Percentiles rank a stretch among this genome's conserved stretches.
phyloP scores from a whole-genome alignment of 1,140 invertebrate species.

The Melanaphis sacchari region DNA sequence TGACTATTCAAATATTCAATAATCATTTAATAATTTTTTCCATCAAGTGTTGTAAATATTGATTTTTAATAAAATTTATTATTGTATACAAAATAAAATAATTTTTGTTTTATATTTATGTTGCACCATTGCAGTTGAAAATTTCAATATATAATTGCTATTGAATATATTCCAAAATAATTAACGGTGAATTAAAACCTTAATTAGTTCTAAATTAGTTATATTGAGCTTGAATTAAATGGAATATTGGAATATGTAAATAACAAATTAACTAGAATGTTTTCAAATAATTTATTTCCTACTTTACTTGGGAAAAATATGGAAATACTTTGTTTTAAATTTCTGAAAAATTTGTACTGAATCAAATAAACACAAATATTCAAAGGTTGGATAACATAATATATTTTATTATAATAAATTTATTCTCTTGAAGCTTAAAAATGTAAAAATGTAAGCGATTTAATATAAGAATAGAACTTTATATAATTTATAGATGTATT shows the following conservation, averaged over 20 bases:
- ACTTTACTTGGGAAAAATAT: not conserved
- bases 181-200: not conserved
- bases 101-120: too few relatives aligned
- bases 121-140: not conserved
- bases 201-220: not conserved
- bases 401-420: not conserved
- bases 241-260: too few relatives aligned
- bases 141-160: not conserved
- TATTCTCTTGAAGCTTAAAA: not conserved
- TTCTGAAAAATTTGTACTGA: not conserved
- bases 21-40: too few relatives aligned
- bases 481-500: too few relatives aligned
- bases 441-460: not conserved
- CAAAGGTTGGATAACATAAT: not conserved
- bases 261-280: not conserved
- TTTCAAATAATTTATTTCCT: not conserved
- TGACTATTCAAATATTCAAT: too few relatives aligned
- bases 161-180: not conserved
- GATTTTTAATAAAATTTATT: too few relatives aligned
- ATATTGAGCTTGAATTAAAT: not conserved
- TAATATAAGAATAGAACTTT: not conserved
- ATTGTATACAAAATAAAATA: too few relatives aligned
- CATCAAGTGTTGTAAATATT: not conserved
- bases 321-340: not conserved
- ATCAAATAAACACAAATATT: not conserved